These are phyloP conservation scores for Dendronephthya gigantea DNA, from an alignment of 64 coral and sea anemone species.

Conservation along the genomic window DNA sequence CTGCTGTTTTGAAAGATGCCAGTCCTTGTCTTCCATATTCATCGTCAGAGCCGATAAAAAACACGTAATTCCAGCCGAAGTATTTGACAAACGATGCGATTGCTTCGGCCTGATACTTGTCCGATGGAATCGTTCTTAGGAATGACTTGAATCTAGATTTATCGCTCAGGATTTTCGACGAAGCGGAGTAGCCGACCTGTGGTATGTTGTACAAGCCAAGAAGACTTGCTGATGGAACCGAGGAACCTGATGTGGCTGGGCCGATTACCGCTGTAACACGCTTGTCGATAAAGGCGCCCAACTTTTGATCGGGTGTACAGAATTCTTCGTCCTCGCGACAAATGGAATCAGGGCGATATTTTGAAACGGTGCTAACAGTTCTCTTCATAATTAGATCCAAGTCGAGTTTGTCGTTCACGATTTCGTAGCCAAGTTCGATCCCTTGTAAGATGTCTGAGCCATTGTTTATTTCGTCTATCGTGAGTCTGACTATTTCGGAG, in stretches of 20 bases:
- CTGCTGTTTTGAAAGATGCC: conserved; percentile 58
- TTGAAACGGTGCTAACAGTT: background rate
- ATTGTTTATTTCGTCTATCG: background rate
- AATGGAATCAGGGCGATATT: background rate
- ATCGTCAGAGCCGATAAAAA: conserved; percentile 75
- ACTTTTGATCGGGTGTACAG: background rate
- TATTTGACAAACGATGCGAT: conserved; percentile 33
- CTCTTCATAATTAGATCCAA: background rate
- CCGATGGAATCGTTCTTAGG: background rate
- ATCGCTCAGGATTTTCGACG: background rate
- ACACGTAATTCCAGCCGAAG: conserved; percentile 91
- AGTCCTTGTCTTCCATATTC: conserved; percentile 87
- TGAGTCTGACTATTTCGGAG: background rate
- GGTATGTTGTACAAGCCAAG: conserved; percentile 1
- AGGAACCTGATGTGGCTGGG: background rate
- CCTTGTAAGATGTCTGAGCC: background rate
- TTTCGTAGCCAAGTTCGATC: background rate
- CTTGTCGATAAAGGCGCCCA: background rate
- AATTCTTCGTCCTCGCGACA: background rate
- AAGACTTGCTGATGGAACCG: background rate
- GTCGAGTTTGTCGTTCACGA: background rate
- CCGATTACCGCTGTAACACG: background rate
- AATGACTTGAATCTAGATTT: background rate
- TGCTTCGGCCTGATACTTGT: conserved; percentile 3
- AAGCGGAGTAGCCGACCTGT: background rate